Conservation (phyloP, 1,140 invertebrate species). For the Polypedilum pembai region DNA sequence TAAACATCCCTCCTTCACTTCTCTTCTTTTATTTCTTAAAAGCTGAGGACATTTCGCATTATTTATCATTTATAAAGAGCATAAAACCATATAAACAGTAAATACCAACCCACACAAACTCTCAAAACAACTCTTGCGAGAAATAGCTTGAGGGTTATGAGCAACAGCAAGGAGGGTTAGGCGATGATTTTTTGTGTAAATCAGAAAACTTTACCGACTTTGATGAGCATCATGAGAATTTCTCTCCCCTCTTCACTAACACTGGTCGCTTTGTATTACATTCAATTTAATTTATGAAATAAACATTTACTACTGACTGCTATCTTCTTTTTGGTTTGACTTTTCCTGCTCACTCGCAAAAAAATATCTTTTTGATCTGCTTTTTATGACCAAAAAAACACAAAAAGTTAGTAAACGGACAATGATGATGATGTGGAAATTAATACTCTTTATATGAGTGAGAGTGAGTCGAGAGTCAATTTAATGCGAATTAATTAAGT, state of each 20-base stretch:
- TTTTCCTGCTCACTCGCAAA: background rate
- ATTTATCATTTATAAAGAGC: slow-evolving; percentile 15
- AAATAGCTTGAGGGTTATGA: background rate
- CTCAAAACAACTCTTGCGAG: background rate
- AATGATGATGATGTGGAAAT: background rate
- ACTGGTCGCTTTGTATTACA: background rate
- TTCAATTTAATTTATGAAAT: slow-evolving; percentile 26
- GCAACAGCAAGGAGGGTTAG: background rate
- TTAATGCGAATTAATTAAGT: slow-evolving; percentile 19
- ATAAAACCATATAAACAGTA: slow-evolving; percentile 14
- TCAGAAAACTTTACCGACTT: background rate
- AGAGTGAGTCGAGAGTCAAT: background rate
- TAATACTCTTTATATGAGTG: background rate
- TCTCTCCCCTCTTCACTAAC: background rate
- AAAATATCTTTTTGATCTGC: slow-evolving; percentile 26
- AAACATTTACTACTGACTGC: background rate
- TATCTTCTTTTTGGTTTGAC: background rate
- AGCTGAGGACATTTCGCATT: background rate
- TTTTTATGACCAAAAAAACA: background rate
- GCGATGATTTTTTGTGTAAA: background rate
- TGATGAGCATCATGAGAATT: background rate
- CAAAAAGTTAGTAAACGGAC: too few species aligned
- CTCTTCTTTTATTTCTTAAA: too few species aligned
- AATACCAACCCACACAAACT: background rate
- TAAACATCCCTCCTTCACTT: too few species aligned